Percentiles rank a stretch among this genome's conserved stretches.
These are phyloP conservation scores for Microchrysa polita DNA, from an alignment of 2,888 invertebrate genomes.

Conservation along the genomic window DNA sequence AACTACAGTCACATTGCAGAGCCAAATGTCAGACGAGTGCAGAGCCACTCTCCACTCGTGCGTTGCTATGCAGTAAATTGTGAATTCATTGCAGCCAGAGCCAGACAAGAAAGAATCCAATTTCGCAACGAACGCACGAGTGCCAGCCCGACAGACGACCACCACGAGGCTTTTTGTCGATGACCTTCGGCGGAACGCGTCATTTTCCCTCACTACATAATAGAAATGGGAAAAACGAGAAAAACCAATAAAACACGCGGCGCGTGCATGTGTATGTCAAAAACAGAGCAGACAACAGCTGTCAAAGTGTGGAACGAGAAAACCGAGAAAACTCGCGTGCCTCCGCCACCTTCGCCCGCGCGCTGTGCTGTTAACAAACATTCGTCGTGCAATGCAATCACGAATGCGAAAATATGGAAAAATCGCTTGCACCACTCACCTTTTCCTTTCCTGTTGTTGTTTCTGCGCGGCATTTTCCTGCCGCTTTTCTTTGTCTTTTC, in stretches of 20 bases:
- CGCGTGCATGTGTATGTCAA: slow-evolving; percentile 25
- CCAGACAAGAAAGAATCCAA: too few species aligned
- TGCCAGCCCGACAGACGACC: not conserved
- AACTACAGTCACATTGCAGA: too few species aligned
- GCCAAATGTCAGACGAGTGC: too few species aligned
- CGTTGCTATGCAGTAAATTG: too few species aligned
- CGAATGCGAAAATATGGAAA: not conserved
- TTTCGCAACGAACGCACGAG: slow-evolving; percentile 18
- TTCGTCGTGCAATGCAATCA: not conserved
- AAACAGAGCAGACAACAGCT: slow-evolving; percentile 2
- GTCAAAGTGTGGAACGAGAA: slow-evolving; percentile 6
- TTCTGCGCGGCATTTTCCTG: slow-evolving; percentile 57
- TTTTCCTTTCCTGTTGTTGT: slow-evolving; percentile 61
- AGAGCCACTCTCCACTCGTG: too few species aligned
- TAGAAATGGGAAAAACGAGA: too few species aligned
- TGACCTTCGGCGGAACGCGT: slow-evolving; percentile 42
- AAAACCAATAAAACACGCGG: slow-evolving; percentile 9
- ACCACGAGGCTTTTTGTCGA: slow-evolving; percentile 14
- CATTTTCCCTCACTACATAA: not conserved
- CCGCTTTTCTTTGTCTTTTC: slow-evolving; percentile 21
- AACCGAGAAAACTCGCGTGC: too few species aligned
- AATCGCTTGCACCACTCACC: slow-evolving; percentile 57
- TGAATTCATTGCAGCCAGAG: too few species aligned
- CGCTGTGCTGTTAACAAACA: not conserved
- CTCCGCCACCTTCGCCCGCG: too few species aligned